phyloP scores from a whole-genome alignment of 1,140 invertebrate species.

The Vollenhovia emeryi region DNA sequence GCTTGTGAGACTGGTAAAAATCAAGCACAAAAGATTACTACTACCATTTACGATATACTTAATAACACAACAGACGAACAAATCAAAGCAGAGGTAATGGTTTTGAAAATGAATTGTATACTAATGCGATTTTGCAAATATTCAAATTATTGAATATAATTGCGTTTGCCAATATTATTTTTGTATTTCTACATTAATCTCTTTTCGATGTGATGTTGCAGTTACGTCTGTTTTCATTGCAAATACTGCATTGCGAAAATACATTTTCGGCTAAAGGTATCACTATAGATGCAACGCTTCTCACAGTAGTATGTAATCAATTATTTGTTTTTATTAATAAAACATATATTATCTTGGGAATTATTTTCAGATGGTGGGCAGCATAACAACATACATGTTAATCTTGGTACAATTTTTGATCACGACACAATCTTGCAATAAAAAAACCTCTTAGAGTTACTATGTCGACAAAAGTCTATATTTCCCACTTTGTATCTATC shows the following conservation, averaged over 20 bases:
- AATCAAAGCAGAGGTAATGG: constrained; percentile 77
- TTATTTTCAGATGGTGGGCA: background rate
- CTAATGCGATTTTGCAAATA: background rate
- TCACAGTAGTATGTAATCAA: background rate
- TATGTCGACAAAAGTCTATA: no score
- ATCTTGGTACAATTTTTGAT: background rate
- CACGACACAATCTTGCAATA: background rate
- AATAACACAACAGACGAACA: constrained; percentile 16
- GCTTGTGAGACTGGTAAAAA: constrained; percentile 76
- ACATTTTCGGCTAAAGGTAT: background rate
- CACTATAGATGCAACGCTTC: no score
- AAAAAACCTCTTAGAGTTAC: no score
- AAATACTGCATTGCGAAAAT: background rate
- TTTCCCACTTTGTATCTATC: no score
- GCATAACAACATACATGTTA: background rate
- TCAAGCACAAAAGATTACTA: constrained; percentile 64
- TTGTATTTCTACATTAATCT: no score
- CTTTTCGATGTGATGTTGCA: no score
- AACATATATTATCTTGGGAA: background rate
- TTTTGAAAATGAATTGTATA: background rate
- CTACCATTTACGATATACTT: no score
- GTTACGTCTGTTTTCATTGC: background rate
- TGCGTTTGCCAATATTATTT: background rate
- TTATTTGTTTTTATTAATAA: background rate
- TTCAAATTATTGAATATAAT: background rate